Percentiles rank a stretch among this genome's conserved stretches.
Evolutionary conservation across 2,888 invertebrate species (phyloP).

Genomic region (Ormyrus thymus): DNA sequence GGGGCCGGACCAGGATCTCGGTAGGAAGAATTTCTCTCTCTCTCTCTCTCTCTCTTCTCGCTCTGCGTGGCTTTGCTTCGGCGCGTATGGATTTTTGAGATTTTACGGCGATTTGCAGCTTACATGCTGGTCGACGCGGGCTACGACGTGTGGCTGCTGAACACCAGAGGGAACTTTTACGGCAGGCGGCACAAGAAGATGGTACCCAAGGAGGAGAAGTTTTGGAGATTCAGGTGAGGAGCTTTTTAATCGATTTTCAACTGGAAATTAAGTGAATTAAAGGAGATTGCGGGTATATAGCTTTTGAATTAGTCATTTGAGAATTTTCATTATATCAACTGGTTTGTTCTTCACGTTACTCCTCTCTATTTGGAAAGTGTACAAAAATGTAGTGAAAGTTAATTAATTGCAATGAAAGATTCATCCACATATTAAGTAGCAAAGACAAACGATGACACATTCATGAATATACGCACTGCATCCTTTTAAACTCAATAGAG

Average conservation of each 20-base stretch:
- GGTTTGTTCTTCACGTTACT: no score
- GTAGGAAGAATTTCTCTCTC: slow-evolving; percentile 48
- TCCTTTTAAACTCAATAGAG: no score
- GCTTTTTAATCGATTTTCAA: no score
- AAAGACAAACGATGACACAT: slow-evolving; percentile 11
- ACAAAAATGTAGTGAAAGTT: slow-evolving; percentile 11
- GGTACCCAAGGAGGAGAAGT: slow-evolving; percentile 57
- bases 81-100: no score
- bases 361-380: no score
- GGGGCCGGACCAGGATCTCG: slow-evolving; percentile 61
- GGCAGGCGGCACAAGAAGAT: slow-evolving; percentile 59
- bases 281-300: neutral
- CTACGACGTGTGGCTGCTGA: slow-evolving; percentile 63
- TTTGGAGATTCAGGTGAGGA: slow-evolving; percentile 63
- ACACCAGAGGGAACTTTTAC: slow-evolving; percentile 62
- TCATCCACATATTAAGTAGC: slow-evolving; percentile 3
- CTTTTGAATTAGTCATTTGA: no score
- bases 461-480: neutral
- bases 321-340: no score
- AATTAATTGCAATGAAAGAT: neutral
- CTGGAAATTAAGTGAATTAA: neutral
- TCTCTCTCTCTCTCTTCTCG: neutral
- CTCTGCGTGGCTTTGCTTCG: no score
- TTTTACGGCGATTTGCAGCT: slow-evolving; percentile 53
- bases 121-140: slow-evolving; percentile 61